A percentile compares a stretch with the other conserved stretches of the same genome.
phyloP scores from a whole-genome alignment of 1,140 invertebrate genomes.

The Drosophila saltans region DNA sequence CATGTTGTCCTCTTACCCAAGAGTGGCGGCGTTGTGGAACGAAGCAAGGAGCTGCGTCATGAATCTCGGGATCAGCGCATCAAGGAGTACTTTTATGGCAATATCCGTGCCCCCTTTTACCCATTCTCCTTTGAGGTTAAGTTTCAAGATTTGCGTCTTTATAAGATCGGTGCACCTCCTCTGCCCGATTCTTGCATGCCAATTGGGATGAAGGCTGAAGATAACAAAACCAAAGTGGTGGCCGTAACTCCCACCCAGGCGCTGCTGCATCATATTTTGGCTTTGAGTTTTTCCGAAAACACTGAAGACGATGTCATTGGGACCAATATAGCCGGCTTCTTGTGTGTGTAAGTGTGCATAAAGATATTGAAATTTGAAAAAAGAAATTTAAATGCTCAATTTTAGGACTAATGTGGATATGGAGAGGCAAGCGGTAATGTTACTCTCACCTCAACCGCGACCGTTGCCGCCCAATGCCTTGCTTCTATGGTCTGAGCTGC shows the following conservation, averaged over 20 bases:
- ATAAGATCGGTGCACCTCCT: conserved; percentile 96
- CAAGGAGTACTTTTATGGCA: conserved; percentile 98
- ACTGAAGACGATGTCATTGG: conserved; percentile 91
- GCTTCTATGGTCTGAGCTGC: conserved; percentile 91
- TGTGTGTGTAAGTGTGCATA: conserved; percentile 92
- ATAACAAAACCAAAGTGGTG: conserved; percentile 96
- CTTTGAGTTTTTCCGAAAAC: conserved; percentile 92
- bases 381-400: too few relatives aligned
- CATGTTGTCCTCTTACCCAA: conserved; percentile 97
- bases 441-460: conserved; percentile 95
- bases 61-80: conserved; percentile 92
- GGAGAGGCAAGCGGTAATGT: conserved; percentile 93
- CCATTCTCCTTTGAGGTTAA: conserved; percentile 96
- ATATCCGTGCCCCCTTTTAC: conserved; percentile 90
- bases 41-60: conserved; percentile 88
- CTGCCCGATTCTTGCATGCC: conserved; percentile 97
- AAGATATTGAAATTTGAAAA: background rate
- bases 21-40: conserved; percentile 97
- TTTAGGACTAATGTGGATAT: conserved; percentile 94
- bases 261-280: conserved; percentile 94
- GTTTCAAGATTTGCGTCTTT: conserved; percentile 94
- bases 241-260: conserved; percentile 89
- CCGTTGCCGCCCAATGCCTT: conserved; percentile 94
- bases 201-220: conserved; percentile 96
- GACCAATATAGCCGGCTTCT: conserved; percentile 95